Evolutionary conservation across 2,888 invertebrate genomes (phyloP).

Genomic region (Hyles lineata): DNA sequence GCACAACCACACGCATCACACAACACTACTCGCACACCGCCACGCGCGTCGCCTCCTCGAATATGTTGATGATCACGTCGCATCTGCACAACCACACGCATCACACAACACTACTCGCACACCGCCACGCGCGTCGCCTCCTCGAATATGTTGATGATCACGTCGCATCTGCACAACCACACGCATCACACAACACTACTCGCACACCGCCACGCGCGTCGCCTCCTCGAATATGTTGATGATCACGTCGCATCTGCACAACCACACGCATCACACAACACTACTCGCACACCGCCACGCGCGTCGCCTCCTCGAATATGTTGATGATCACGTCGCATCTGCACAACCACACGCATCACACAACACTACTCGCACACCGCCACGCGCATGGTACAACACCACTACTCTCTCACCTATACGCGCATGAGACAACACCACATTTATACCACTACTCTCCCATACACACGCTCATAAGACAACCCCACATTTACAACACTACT

Average conservation of each 20-base stretch:
- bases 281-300: conserved; percentile 90
- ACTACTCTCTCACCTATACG: not conserved
- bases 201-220: conserved; percentile 92
- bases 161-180: conserved; percentile 89
- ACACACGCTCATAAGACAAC: too few relatives aligned
- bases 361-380: conserved; percentile 88
- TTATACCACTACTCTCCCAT: too few relatives aligned
- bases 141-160: conserved; percentile 97
- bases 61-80: conserved; percentile 96
- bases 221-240: conserved; percentile 98
- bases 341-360: conserved; percentile 71
- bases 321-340: conserved; percentile 97
- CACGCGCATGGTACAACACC: too few relatives aligned
- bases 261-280: conserved; percentile 82
- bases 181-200: conserved; percentile 85
- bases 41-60: conserved; percentile 96
- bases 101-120: conserved; percentile 87
- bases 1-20: conserved; percentile 71
- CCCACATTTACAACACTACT: too few relatives aligned
- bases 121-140: conserved; percentile 95
- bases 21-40: conserved; percentile 88
- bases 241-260: conserved; percentile 93
- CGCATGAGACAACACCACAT: too few relatives aligned
- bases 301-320: conserved; percentile 96
- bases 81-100: conserved; percentile 85